Percentiles rank a stretch among this genome's conserved stretches.
Conservation (phyloP, 2,113 vertebrate species). For the Sialia sialis region DNA sequence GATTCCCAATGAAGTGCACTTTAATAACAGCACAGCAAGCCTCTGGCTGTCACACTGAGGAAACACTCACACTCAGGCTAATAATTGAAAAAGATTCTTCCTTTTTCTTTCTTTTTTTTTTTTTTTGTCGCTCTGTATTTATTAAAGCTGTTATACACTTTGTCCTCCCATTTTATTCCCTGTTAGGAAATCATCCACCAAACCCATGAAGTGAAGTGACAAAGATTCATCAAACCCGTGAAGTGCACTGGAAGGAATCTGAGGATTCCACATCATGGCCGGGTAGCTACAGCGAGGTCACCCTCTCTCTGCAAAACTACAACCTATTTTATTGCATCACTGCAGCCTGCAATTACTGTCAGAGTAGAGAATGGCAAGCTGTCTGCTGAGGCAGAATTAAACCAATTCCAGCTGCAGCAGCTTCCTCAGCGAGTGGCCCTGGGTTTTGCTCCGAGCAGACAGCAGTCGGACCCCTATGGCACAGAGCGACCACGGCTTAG, state of each 20-base stretch:
- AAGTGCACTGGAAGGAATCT: neutral
- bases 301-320: neutral
- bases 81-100: neutral
- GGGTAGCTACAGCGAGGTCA: neutral
- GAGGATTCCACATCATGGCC: accelerated
- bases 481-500: neutral
- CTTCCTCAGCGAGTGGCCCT: neutral
- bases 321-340: neutral
- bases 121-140: neutral
- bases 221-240: neutral
- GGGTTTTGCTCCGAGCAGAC: neutral
- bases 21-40: neutral
- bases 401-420: neutral
- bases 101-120: neutral
- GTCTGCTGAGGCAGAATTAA: neutral
- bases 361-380: neutral
- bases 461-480: accelerated
- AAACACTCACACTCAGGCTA: neutral
- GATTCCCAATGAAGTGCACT: neutral
- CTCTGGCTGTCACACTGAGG: neutral
- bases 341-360: neutral
- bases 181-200: neutral
- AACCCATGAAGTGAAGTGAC: neutral
- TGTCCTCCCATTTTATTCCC: neutral
- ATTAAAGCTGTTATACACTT: neutral